Percentiles rank a stretch among this genome's conserved stretches.
phyloP scores from a whole-genome alignment of 2,113 vertebrate genomes.

The Nothoprocta perdicaria region DNA sequence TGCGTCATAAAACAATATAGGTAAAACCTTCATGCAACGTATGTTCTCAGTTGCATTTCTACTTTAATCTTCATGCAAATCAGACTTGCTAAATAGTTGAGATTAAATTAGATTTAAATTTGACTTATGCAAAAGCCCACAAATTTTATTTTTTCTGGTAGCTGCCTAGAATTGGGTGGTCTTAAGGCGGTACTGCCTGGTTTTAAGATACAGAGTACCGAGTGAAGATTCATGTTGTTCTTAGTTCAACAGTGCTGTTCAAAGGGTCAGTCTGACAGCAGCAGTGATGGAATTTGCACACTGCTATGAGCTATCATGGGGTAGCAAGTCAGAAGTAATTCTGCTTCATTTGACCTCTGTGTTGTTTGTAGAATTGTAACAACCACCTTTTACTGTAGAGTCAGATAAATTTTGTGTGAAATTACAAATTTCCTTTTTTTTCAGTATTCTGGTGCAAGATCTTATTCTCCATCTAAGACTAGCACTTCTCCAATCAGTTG shows the following conservation, averaged over 20 bases:
- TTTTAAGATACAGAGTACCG: background rate
- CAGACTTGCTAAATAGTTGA: background rate
- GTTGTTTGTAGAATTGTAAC: background rate
- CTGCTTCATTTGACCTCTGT: background rate
- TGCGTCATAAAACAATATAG: background rate
- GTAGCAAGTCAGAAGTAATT: background rate
- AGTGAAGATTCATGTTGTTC: background rate
- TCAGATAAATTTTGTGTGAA: background rate
- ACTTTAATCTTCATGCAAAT: background rate
- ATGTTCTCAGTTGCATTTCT: rapidly evolving
- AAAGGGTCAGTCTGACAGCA: background rate
- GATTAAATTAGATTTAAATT: background rate
- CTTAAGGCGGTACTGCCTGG: background rate
- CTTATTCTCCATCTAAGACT: background rate
- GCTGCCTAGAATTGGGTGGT: background rate
- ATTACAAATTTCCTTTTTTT: background rate
- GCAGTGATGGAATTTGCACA: background rate
- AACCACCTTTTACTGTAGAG: background rate
- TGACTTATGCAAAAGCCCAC: background rate
- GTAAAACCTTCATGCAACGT: background rate
- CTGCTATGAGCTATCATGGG: background rate
- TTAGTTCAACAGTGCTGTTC: background rate
- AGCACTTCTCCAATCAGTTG: background rate
- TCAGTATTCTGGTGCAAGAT: background rate
- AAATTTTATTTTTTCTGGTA: background rate